Conservation (phyloP, 2,113 vertebrate genomes). For the Sylvilagus bachmani region DNA sequence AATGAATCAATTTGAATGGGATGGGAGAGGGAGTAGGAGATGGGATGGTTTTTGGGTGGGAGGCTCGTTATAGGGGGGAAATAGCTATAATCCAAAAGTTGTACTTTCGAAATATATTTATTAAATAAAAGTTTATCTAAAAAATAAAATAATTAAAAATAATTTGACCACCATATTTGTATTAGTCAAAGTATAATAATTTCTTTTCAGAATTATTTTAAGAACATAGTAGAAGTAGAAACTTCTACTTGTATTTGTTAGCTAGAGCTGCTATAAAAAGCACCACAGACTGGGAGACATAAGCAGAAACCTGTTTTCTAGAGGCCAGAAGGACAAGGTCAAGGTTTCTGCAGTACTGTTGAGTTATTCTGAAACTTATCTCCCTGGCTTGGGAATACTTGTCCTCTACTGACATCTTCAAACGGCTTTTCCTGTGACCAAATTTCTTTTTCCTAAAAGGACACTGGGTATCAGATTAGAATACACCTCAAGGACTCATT, state of each 20-base stretch:
- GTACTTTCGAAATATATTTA: no score
- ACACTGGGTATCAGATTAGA: neutral
- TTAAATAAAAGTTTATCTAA: no score
- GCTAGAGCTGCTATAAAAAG: neutral
- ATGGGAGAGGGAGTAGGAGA: no score
- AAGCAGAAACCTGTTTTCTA: neutral
- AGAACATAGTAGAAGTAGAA: neutral
- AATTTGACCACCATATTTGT: no score
- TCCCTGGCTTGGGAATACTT: neutral
- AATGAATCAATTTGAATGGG: no score
- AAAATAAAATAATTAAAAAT: no score
- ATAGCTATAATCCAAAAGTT: no score
- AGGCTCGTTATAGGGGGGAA: no score
- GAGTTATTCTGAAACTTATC: neutral
- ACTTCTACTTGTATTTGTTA: neutral
- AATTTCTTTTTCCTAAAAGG: neutral
- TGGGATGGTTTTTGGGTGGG: no score
- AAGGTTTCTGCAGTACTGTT: neutral
- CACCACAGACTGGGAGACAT: neutral
- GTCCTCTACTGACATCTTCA: neutral
- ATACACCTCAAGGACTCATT: neutral
- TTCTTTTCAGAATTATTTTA: slow-evolving; percentile 1
- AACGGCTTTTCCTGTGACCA: neutral
- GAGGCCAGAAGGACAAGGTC: neutral
- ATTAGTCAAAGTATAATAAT: neutral